These are phyloP conservation scores for Macrochelys suwanniensis DNA, from an alignment of 2,797 vertebrate species.

Conservation along the genomic window DNA sequence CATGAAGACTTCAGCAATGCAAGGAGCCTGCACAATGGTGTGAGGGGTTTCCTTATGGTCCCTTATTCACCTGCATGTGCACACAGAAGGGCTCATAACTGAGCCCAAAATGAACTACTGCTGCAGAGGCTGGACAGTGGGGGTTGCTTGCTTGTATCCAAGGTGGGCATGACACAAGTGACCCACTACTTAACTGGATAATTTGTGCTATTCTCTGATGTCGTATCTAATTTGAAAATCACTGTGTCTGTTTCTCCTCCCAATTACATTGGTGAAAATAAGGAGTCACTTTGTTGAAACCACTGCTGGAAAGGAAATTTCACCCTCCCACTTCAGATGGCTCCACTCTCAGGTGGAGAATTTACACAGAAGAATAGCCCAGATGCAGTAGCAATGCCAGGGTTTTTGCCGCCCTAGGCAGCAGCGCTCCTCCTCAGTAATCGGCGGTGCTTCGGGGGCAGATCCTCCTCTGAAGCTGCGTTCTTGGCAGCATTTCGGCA, in stretches of 20 bases:
- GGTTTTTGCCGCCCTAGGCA: too few species aligned
- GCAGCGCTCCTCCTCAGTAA: too few species aligned
- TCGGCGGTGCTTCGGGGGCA: too few species aligned
- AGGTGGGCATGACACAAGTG: neutral
- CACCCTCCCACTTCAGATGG: neutral
- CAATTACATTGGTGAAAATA: neutral
- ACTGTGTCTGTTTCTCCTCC: neutral
- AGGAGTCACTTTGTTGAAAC: neutral
- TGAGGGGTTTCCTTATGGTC: neutral
- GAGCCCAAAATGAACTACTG: neutral
- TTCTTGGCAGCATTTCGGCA: too few species aligned
- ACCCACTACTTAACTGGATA: neutral
- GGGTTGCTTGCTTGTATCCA: neutral
- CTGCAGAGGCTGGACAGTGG: neutral
- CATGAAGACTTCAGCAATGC: neutral
- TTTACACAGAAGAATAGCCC: neutral
- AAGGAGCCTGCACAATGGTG: neutral
- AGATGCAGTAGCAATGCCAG: too few species aligned
- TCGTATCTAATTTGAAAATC: neutral
- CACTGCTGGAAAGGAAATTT: neutral
- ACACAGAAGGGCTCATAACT: neutral
- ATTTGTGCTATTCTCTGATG: neutral
- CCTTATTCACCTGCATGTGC: neutral
- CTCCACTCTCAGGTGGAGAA: neutral
- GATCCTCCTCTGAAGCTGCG: too few species aligned